A percentile compares a stretch with the other conserved stretches of the same genome.
These are phyloP conservation scores for Hestina assimilis DNA, from an alignment of 1,140 invertebrate species.

Conservation along the genomic window DNA sequence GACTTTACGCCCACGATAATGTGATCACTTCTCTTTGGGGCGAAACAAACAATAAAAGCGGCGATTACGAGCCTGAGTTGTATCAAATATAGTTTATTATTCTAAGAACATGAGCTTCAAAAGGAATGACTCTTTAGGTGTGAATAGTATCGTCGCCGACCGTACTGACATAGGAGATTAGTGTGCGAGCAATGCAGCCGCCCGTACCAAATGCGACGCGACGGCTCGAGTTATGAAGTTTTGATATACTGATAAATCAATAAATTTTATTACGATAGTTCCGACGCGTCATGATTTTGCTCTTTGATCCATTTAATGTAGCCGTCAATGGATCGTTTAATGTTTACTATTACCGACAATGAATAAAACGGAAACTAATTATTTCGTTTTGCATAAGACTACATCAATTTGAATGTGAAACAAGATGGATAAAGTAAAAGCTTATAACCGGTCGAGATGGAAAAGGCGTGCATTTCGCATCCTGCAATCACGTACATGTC, in stretches of 20 bases:
- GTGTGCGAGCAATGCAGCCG: slow-evolving; percentile 49
- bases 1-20: slow-evolving; percentile 71
- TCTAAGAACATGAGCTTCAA: slow-evolving; percentile 57
- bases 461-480: slow-evolving; percentile 54
- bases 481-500: slow-evolving; percentile 68
- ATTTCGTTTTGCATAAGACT: background rate
- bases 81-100: slow-evolving; percentile 73
- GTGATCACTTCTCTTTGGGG: slow-evolving; percentile 66
- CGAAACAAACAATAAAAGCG: slow-evolving; percentile 73
- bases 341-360: background rate
- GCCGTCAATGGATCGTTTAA: slow-evolving; percentile 24
- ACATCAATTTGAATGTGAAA: slow-evolving; percentile 1
- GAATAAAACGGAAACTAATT: background rate
- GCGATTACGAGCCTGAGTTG: slow-evolving; percentile 67
- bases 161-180: slow-evolving; percentile 55
- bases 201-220: slow-evolving; percentile 57
- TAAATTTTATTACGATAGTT: slow-evolving; percentile 64
- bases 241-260: slow-evolving; percentile 72
- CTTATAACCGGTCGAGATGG: slow-evolving; percentile 54
- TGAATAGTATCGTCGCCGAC: slow-evolving; percentile 50
- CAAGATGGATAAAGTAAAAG: slow-evolving; percentile 44
- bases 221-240: slow-evolving; percentile 64
- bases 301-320: slow-evolving; percentile 42
- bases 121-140: slow-evolving; percentile 46
- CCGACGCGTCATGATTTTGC: slow-evolving; percentile 39